Base-by-base conservation (phyloP, 2,797 vertebrate species). In the Danionella dracula region DNA sequence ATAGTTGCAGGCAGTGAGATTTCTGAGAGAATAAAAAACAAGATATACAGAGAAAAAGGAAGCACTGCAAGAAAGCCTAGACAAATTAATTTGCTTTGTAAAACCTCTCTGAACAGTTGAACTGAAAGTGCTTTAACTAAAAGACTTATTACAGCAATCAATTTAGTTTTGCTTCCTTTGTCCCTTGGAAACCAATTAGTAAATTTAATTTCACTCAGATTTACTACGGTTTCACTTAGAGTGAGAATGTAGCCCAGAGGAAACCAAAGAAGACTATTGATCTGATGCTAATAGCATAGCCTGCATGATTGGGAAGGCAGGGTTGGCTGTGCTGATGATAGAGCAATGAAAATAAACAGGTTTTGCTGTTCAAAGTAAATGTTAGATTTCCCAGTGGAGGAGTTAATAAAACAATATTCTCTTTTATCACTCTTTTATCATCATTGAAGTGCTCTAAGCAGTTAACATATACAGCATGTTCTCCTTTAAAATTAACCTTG, bases 181-280 rank as follows among this genome's bases (percentile, higher is more conserved):
- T 87, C 85, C 82, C 84, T 84, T 77, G 73, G 85, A 88, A 89
- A 85, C 84, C 86, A 88, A 89, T 89, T 86, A 88, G 81, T 78
- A 78, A 73, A 86, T 88, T 84, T 84, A 86, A 88, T 88, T 87
- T 86, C 71, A 72, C 78, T 79, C 84, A 27, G 59, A 71, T 73
- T 72, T 69, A 69, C 69, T 66, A 38, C 19, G 42, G 64, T 83
- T 80, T 84, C 72, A 86, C 82, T 84, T 81, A 78, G 77, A 78
- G 78, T 76, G 78, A 75, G 82, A 73, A 19, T 71, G 73, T 50
- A 67, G 67, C 9, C 70, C 65, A 32, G 79, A 79, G 71, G 72
- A 69, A 78, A 53, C 57, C 76, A 76, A 79, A 68, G 76, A 62
- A 55, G 32, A 70, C 31, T 37, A 86, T 85, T 78, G 72, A 60